phyloP scores from a whole-genome alignment of 2,797 vertebrate species.

The Alauda arvensis region DNA sequence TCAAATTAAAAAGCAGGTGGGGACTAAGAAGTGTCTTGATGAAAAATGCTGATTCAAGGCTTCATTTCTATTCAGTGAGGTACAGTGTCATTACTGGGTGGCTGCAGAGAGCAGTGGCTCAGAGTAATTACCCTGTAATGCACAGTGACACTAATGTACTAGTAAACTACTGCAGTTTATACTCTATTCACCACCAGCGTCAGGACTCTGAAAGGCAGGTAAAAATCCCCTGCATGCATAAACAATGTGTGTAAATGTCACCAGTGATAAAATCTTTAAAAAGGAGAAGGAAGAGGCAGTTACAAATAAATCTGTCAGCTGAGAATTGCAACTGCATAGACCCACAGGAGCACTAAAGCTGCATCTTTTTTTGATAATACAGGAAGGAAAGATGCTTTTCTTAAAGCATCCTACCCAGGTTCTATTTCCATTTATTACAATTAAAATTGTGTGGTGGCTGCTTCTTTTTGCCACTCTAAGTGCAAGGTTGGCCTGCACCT shows the following conservation, averaged over 20 bases:
- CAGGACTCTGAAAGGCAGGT: slow-evolving; percentile 61
- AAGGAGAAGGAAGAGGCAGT: slow-evolving; percentile 29
- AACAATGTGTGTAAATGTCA: slow-evolving; percentile 59
- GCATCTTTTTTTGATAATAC: not conserved
- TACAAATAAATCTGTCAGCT: slow-evolving; percentile 38
- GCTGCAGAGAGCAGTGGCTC: slow-evolving; percentile 61
- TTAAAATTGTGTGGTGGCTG: not conserved
- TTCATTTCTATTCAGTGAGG: slow-evolving; percentile 65
- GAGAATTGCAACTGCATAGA: slow-evolving; percentile 19
- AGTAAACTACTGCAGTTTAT: slow-evolving; percentile 70
- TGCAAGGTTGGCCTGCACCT: not conserved
- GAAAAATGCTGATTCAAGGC: slow-evolving; percentile 62
- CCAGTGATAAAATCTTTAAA: slow-evolving; percentile 30
- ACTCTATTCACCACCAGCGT: slow-evolving; percentile 47
- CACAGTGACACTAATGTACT: slow-evolving; percentile 72
- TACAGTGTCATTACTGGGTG: slow-evolving; percentile 57
- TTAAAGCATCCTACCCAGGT: not conserved
- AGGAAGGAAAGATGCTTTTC: not conserved
- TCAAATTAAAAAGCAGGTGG: slow-evolving; percentile 39
- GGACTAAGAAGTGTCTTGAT: slow-evolving; percentile 27
- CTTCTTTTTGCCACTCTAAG: not conserved
- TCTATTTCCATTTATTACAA: not conserved
- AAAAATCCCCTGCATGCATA: slow-evolving; percentile 61
- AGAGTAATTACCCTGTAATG: slow-evolving; percentile 72
- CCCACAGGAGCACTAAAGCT: not conserved